phyloP scores from a whole-genome alignment of 2,797 vertebrate genomes.

The Nannoperca obscura region DNA sequence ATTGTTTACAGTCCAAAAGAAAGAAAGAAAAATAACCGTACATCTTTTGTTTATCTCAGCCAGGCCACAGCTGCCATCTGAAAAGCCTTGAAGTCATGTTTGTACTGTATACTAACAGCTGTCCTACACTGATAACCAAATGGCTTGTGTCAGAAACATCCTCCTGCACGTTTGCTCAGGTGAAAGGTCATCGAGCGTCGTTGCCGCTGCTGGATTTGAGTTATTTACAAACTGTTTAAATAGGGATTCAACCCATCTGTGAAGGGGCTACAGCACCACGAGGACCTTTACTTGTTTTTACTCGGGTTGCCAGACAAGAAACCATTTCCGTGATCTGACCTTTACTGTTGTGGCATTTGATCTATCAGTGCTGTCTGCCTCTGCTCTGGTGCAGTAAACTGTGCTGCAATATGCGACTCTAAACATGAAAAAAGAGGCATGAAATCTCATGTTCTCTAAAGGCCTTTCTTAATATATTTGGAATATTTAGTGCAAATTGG shows the following conservation, averaged over 20 bases:
- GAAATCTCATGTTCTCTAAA: background rate
- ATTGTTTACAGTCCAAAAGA: conserved; percentile 53
- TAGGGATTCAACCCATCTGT: conserved; percentile 29
- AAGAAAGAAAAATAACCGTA: background rate
- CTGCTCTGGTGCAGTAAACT: conserved; percentile 28
- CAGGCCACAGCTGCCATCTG: conserved; percentile 39
- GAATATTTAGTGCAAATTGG: conserved; percentile 21
- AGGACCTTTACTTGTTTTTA: conserved; percentile 19
- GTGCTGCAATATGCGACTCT: background rate
- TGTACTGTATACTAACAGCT: conserved; percentile 58
- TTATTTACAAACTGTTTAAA: conserved; percentile 58
- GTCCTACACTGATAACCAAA: conserved; percentile 60
- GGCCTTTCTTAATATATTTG: background rate
- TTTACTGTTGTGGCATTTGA: conserved; percentile 46
- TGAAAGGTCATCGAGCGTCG: conserved; percentile 32
- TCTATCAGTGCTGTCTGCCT: conserved; percentile 20
- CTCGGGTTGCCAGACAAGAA: conserved; percentile 26
- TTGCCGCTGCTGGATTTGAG: conserved; percentile 1
- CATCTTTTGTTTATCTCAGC: conserved; percentile 71
- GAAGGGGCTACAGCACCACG: background rate
- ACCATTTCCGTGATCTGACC: conserved; percentile 41
- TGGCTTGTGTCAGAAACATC: conserved; percentile 58
- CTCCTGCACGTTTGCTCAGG: conserved; percentile 52
- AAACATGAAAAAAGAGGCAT: background rate
- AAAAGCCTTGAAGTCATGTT: conserved; percentile 60